Evolutionary conservation across 2,113 vertebrate species (phyloP), one percentile per base, ranked within the genome.

Genomic region (Elgaria multicarinata): DNA sequence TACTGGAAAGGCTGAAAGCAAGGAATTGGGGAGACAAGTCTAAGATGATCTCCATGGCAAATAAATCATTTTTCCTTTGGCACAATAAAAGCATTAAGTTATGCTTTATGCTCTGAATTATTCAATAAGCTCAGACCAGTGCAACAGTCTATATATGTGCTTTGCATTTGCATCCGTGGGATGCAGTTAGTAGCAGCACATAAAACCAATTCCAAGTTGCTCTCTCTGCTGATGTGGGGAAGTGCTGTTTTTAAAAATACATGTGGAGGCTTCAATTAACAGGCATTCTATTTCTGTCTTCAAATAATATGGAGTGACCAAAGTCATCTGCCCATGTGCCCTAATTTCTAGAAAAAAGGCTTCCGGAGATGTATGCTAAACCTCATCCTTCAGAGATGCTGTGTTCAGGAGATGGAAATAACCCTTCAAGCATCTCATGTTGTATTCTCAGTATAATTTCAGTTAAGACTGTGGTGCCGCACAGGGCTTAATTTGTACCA

Each of bases 1-100:
- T 94, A 90, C 80, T 89, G 91, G 97, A 95, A 90, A 92, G 85
- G 89, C 77, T 6, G 77, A 79, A 20, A 28, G 82, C 74, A 85
- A 46, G 81, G 90, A 92, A 78, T 16, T 46, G 0, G 87, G 44
- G 55, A 86, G 94, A 85, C 64, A 33, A n/a, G 76, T 75, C 1
- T 0, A 39, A 50, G 31, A 75, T 90, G 3, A 33, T 53, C 3
- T 86, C 81, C 86, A 26, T 20, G 42, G 76, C 77, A 80, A 55
- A 85, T 33, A 85, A 78, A 83, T 83, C 87, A 83, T 66, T 83
- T n/a, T 55, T 66, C 14, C 42, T 83, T 66, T 83, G 80, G 55
- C 71, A 53, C 42, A 76, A 66, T 75, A 78, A 89, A 85, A 85
- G 88, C 88, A 85, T 78, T 78, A 31, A 77, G 58, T 69, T 85